Conservation (phyloP, 2,797 vertebrate genomes). For the Chaenodraco wilsoni region DNA sequence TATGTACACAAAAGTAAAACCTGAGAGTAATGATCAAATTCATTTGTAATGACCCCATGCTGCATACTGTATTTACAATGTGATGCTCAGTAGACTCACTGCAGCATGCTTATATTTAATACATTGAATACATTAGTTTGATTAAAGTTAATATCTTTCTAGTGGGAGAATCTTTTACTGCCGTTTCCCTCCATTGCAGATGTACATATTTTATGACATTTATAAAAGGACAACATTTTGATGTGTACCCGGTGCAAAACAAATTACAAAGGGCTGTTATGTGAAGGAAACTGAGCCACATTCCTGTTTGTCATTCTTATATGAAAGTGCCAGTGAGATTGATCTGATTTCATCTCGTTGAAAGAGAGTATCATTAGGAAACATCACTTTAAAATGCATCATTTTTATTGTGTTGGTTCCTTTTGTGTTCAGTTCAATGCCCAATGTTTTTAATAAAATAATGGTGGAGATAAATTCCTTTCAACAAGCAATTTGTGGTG, state of each 20-base stretch:
- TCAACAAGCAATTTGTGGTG: too few species aligned
- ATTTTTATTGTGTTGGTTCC: too few species aligned
- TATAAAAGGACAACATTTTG: neutral
- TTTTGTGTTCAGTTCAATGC: too few species aligned
- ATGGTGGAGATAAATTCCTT: too few species aligned
- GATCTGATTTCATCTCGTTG: too few species aligned
- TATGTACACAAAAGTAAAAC: conserved; percentile 33
- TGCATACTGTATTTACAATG: conserved; percentile 22
- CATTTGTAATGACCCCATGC: conserved; percentile 24
- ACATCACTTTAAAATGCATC: too few species aligned
- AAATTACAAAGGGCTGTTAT: neutral
- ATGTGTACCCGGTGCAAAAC: neutral
- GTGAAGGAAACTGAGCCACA: too few species aligned
- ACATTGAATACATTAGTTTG: conserved; percentile 13
- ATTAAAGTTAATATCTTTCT: conserved; percentile 1
- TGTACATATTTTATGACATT: neutral
- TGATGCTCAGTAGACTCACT: neutral
- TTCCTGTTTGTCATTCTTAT: too few species aligned
- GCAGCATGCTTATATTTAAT: conserved; percentile 2
- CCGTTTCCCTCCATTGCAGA: neutral
- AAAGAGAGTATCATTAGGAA: too few species aligned
- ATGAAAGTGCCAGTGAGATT: neutral
- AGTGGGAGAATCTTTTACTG: conserved; percentile 1
- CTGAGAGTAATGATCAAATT: conserved; percentile 23
- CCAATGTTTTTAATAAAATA: too few species aligned